Percentiles rank a stretch among this genome's conserved stretches.
Conservation (phyloP, 2,888 invertebrate genomes). For the Yponomeuta malinellus region DNA sequence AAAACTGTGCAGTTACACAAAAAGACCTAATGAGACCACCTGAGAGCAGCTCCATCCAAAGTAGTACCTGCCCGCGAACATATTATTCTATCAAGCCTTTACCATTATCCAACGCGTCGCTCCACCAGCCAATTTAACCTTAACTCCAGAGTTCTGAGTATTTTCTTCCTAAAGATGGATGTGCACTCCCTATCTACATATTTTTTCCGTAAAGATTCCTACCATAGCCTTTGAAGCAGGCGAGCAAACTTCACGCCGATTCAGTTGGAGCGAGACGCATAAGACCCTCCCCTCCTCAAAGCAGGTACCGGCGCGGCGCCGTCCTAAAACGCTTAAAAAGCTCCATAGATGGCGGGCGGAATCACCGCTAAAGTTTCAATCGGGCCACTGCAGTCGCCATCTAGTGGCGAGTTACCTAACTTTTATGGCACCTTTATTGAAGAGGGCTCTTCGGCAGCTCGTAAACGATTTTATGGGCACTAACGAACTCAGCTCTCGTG, state of each 20-base stretch:
- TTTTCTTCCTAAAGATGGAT: not conserved
- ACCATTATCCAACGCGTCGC: conserved; percentile 7
- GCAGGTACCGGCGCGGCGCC: conserved; percentile 24
- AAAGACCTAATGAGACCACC: conserved; percentile 64
- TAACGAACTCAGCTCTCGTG: conserved; percentile 70
- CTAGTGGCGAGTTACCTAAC: conserved; percentile 71
- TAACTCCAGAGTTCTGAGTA: not conserved
- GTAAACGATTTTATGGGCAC: conserved; percentile 74
- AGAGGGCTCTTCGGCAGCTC: conserved; percentile 75
- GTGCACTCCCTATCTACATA: not conserved
- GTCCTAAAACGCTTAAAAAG: conserved; percentile 65
- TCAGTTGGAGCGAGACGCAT: not conserved
- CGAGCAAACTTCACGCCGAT: not conserved
- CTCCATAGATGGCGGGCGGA: conserved; percentile 74
- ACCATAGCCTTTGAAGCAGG: not conserved
- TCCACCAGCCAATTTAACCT: not conserved
- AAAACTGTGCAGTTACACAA: conserved; percentile 23
- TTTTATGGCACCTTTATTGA: conserved; percentile 74
- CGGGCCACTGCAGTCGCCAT: conserved; percentile 71
- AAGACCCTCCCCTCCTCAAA: conserved; percentile 31
- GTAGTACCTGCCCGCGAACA: conserved; percentile 38
- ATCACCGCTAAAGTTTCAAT: conserved; percentile 66
- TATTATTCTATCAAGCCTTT: conserved; percentile 38
- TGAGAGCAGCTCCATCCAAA: conserved; percentile 29
- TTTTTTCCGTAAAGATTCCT: not conserved